These are phyloP conservation scores for Esox lucius DNA, from an alignment of 2,797 vertebrate species.

Conservation along the genomic window DNA sequence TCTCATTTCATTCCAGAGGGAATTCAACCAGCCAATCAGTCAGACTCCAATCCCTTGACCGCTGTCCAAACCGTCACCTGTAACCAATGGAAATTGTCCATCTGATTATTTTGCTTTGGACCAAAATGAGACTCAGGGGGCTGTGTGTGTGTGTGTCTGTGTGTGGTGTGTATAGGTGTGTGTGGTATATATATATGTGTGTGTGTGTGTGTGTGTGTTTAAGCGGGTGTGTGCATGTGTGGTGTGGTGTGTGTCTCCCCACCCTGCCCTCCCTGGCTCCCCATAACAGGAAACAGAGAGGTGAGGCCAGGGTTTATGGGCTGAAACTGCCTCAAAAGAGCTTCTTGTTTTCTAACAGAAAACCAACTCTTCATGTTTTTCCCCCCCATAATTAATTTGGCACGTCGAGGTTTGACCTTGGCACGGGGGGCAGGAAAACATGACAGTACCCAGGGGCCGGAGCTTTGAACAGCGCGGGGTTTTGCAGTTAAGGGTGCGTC, in stretches of 20 bases:
- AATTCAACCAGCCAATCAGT: background rate
- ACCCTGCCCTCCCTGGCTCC: conserved; percentile 38
- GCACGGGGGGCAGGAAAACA: conserved; percentile 72
- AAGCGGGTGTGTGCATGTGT: conserved; percentile 26
- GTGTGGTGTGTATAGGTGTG: too few relatives aligned
- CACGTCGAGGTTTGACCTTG: conserved; percentile 66
- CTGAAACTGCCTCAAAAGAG: conserved; percentile 67
- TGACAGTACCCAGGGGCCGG: conserved; percentile 53
- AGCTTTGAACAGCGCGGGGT: conserved; percentile 52
- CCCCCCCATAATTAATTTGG: conserved; percentile 60
- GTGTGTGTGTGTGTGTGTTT: background rate
- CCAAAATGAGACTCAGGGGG: conserved; percentile 36
- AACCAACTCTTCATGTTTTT: conserved; percentile 68
- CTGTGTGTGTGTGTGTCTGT: conserved; percentile 1
- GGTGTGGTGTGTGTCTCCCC: background rate
- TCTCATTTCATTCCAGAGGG: too few relatives aligned
- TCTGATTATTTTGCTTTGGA: conserved; percentile 37
- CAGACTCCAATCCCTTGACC: background rate
- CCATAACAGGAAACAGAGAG: conserved; percentile 71
- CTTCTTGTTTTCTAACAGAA: conserved; percentile 70
- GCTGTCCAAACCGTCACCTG: background rate
- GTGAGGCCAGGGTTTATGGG: conserved; percentile 72
- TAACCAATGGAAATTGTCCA: conserved; percentile 8
- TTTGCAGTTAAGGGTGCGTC: background rate
- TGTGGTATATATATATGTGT: conserved; percentile 3